These are phyloP conservation scores for Drosophila nr. medialis DNA, from an alignment of 2,888 invertebrate genomes.

Conservation along the genomic window DNA sequence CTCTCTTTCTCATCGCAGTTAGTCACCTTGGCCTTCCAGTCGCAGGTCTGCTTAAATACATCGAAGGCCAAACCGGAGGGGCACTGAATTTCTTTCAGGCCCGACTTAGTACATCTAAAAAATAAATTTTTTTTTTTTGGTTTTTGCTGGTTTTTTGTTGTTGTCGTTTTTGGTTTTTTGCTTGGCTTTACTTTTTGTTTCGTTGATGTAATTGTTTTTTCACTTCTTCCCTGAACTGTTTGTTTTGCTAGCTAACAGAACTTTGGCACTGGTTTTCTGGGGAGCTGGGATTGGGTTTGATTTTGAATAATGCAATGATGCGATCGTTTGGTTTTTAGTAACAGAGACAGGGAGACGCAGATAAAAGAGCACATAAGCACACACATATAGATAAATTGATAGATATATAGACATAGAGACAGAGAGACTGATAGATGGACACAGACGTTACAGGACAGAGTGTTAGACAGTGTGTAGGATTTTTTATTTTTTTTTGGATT, in stretches of 20 bases:
- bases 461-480: slow-evolving; percentile 50
- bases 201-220: slow-evolving; percentile 13
- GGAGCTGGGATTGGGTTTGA: slow-evolving; percentile 41
- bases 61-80: slow-evolving; percentile 98
- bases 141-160: slow-evolving; percentile 13
- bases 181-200: background rate
- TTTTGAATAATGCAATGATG: slow-evolving; percentile 63
- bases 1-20: slow-evolving; percentile 98
- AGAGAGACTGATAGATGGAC: slow-evolving; percentile 33
- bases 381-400: slow-evolving; percentile 25
- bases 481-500: slow-evolving; percentile 8
- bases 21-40: slow-evolving; percentile 99
- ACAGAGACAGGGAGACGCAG: slow-evolving; percentile 41
- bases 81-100: slow-evolving; percentile 98
- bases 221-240: slow-evolving; percentile 22
- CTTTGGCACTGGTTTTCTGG: slow-evolving; percentile 56
- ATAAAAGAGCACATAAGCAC: slow-evolving; percentile 40
- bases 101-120: slow-evolving; percentile 93
- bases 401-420: slow-evolving; percentile 15
- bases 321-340: slow-evolving; percentile 60
- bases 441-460: slow-evolving; percentile 43
- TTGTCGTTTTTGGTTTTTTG: slow-evolving; percentile 15
- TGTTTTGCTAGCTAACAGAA: slow-evolving; percentile 60
- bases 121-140: slow-evolving; percentile 58
- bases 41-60: slow-evolving; percentile 98